These are phyloP conservation scores for Lysandra coridon DNA, from an alignment of 2,888 invertebrate genomes.

Conservation along the genomic window DNA sequence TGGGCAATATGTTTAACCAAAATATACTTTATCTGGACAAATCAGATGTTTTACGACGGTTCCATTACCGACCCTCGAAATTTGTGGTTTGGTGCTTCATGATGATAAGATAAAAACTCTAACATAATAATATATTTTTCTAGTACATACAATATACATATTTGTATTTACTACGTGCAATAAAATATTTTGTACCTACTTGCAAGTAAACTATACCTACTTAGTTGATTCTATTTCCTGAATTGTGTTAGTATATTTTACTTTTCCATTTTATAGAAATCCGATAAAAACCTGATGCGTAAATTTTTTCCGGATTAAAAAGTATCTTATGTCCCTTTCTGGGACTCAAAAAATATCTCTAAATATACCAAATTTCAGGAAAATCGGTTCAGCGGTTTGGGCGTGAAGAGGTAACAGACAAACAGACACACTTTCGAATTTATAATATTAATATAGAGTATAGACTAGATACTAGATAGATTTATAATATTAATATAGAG, in stretches of 20 bases:
- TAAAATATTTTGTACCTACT: neutral
- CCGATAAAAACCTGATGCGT: neutral
- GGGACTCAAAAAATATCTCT: no score
- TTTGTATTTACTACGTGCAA: neutral
- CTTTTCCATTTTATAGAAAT: neutral
- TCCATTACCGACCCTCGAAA: slow-evolving; percentile 5
- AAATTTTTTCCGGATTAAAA: no score
- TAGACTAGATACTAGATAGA: no score
- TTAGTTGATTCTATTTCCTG: no score
- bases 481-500: no score
- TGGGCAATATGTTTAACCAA: neutral
- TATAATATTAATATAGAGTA: no score
- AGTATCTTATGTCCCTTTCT: no score
- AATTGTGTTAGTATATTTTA: neutral
- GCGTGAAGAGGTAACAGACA: no score
- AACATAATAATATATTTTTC: neutral
- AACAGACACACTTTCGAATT: no score
- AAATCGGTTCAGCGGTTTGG: no score
- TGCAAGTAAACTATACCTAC: no score
- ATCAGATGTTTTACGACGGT: slow-evolving; percentile 2
- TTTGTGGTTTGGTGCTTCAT: slow-evolving; percentile 3
- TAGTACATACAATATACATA: neutral
- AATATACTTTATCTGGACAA: neutral
- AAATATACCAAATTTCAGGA: no score
- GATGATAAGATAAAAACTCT: neutral